Conservation (phyloP, 2,113 vertebrate genomes). For the Aldabrachelys gigantea region DNA sequence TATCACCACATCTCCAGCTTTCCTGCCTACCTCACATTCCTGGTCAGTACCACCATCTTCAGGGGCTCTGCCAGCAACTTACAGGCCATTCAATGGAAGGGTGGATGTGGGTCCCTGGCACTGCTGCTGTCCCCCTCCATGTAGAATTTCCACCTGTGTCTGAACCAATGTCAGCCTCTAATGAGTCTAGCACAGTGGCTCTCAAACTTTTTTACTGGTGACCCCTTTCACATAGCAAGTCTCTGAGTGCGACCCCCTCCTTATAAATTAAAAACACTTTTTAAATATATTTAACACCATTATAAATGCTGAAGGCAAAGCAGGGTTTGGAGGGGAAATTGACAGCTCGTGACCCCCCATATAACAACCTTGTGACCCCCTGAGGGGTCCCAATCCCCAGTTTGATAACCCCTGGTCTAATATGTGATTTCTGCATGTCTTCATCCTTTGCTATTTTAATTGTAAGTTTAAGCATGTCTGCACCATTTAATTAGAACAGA, state of each 20-base stretch:
- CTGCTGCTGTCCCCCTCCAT: not conserved
- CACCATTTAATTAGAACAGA: not conserved
- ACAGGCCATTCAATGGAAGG: not conserved
- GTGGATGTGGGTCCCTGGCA: not conserved
- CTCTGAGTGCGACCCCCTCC: too few species aligned
- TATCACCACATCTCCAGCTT: not conserved
- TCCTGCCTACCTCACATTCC: not conserved
- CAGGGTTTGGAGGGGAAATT: too few species aligned
- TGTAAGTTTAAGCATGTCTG: not conserved
- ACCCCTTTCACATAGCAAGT: too few species aligned
- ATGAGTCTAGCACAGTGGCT: not conserved
- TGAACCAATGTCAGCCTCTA: not conserved
- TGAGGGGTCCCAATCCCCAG: too few species aligned
- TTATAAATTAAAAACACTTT: too few species aligned
- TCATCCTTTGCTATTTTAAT: not conserved
- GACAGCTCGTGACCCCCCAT: too few species aligned
- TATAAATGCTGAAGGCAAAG: too few species aligned
- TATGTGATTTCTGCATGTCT: not conserved
- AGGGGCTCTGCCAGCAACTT: not conserved
- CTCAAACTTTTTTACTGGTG: too few species aligned
- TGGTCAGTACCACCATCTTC: not conserved
- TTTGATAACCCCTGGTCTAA: not conserved
- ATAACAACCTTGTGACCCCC: too few species aligned
- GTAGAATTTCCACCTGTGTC: not conserved
- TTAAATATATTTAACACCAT: too few species aligned